Base-by-base conservation (phyloP, 2,888 invertebrate genomes). In the Latrodectus elegans region DNA sequence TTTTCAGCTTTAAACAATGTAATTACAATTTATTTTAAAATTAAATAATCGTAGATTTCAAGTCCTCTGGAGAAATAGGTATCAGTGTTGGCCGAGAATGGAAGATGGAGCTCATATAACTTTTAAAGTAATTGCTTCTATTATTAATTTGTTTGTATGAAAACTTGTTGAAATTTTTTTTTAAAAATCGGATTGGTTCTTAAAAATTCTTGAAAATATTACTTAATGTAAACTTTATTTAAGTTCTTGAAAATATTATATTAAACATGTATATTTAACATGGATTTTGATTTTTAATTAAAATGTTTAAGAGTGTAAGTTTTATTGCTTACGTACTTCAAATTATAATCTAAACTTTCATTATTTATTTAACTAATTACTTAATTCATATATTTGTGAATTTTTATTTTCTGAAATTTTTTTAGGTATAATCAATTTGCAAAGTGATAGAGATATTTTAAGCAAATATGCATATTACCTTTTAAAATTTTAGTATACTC, bases 1-100 rank as follows among this genome's bases (percentile, higher is more conserved):
- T n/a, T 6, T 72, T 72, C n/a, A 38, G 49, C 15, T 11, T 51
- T 51, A 22, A 9, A 51, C 4, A 72, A 8, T 0, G 1, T 72
- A 72, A 72, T 72, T 11, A 68, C 12, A 17, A 14, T 71, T 49
- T 15, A 26, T 38, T 10, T 60, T 15, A 6, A 10, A 60, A 60
- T 60, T 60, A n/a, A 10, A 6, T 11, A 65, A 52, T 67, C 90
- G 51, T 86, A 95, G 96, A 89, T 98, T 97, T 93, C 96, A 98
- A 94, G 96, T 97, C 1, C 94, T 99, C 90, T 99, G 99, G 99
- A 97, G 97, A 91, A 95, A 97, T 90, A 94, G 99, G 2, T 98
- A 97, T 92, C 99, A 99, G 94, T 98, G 98, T 0, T 99, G 99
- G 99, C 97, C 99, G 0, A 94, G 99, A 86, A 98, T 99, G 99